Conservation (phyloP, 2,113 vertebrate species). For the Pteronura brasiliensis region DNA sequence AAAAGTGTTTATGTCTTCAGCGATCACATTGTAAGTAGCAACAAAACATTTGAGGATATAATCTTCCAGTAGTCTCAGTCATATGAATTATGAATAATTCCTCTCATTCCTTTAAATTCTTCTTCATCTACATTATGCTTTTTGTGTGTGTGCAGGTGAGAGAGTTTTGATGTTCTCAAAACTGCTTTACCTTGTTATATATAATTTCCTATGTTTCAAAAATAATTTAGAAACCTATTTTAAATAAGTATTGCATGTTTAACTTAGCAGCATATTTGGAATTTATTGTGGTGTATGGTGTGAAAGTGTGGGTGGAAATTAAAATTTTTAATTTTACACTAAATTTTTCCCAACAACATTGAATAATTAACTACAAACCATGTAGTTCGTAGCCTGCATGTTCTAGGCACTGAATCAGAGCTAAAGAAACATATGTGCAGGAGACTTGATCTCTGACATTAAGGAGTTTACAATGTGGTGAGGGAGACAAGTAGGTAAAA, state of each 20-base stretch:
- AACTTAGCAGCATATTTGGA: not conserved
- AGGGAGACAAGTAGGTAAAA: not conserved
- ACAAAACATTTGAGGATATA: not conserved
- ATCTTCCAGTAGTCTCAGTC: not conserved
- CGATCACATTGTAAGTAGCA: not conserved
- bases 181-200: not conserved
- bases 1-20: not conserved
- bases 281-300: not conserved
- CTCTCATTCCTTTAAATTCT: not conserved
- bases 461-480: not conserved
- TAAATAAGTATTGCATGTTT: not conserved
- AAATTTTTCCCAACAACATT: not conserved
- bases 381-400: not conserved
- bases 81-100: not conserved
- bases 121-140: not conserved
- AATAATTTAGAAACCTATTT: not conserved
- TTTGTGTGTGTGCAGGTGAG: not conserved
- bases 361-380: not conserved
- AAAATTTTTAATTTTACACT: not conserved
- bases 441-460: not conserved
- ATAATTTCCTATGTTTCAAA: not conserved
- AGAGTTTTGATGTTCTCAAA: not conserved
- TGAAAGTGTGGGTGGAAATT: not conserved
- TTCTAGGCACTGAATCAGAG: not conserved
- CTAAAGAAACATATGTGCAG: not conserved